These are phyloP conservation scores for Mormyrus lacerda DNA, from an alignment of 2,113 vertebrate species.

Conservation along the genomic window DNA sequence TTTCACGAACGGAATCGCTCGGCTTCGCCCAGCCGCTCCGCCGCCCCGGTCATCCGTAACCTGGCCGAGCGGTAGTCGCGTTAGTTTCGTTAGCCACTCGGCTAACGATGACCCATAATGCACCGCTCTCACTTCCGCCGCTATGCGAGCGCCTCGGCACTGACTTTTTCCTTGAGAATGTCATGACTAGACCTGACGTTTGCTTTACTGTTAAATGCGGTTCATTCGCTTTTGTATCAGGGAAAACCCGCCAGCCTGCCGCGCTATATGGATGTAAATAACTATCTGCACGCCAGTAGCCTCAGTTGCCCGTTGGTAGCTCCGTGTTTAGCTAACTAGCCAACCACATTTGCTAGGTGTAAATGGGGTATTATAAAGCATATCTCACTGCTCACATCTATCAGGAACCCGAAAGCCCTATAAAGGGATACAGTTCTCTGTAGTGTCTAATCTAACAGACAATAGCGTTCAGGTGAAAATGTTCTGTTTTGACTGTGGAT, in stretches of 20 bases:
- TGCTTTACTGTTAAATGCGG: neutral
- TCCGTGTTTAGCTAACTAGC: neutral
- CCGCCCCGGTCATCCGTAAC: neutral
- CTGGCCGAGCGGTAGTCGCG: neutral
- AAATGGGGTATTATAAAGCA: neutral
- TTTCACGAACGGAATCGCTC: neutral
- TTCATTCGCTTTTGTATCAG: neutral
- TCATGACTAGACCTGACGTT: neutral
- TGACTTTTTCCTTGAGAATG: neutral
- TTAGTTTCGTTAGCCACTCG: neutral
- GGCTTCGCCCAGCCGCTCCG: neutral
- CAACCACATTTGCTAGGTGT: neutral
- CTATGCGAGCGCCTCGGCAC: neutral
- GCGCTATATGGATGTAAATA: neutral
- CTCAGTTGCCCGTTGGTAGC: neutral
- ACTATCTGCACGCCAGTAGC: neutral
- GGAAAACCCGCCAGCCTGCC: neutral
- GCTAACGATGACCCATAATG: neutral
- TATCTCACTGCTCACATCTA: neutral
- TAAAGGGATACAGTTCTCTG: neutral
- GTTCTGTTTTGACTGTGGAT: neutral
- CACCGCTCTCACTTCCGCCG: constrained; percentile 35
- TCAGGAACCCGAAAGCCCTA: neutral
- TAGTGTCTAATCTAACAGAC: neutral
- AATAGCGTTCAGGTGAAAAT: neutral